Percentiles rank a stretch among this genome's conserved stretches.
phyloP scores from a whole-genome alignment of 2,113 vertebrate genomes.

The Dermatemys mawii region DNA sequence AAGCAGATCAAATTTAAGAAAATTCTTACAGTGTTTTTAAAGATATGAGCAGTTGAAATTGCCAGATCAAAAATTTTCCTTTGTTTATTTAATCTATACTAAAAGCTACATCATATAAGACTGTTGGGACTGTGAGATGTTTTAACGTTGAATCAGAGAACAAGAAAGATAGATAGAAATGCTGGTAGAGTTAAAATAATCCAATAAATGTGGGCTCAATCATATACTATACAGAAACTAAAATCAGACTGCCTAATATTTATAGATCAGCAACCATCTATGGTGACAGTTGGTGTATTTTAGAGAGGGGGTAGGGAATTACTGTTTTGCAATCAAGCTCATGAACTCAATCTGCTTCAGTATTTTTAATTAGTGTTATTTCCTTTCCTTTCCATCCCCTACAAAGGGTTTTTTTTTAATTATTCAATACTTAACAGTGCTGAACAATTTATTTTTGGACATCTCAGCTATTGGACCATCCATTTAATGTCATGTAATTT shows the following conservation, averaged over 20 bases:
- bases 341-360: not conserved
- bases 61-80: not conserved
- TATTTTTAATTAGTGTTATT: not conserved
- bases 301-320: not conserved
- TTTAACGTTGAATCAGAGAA: not conserved
- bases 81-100: not conserved
- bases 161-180: too few relatives aligned
- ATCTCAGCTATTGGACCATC: not conserved
- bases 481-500: not conserved
- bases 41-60: not conserved
- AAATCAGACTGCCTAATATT: not conserved
- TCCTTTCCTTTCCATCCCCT: not conserved
- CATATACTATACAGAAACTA: not conserved
- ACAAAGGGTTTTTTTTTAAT: not conserved
- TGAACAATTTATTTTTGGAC: not conserved
- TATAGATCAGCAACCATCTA: not conserved
- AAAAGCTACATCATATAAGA: not conserved
- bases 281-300: fast-evolving
- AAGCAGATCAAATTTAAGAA: not conserved
- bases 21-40: not conserved
- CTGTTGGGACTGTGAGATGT: not conserved
- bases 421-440: not conserved
- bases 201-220: fast-evolving
- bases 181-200: not conserved
- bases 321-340: not conserved